Evolutionary conservation across 2,888 invertebrate species (phyloP).

Genomic region (Arenicola marina): DNA sequence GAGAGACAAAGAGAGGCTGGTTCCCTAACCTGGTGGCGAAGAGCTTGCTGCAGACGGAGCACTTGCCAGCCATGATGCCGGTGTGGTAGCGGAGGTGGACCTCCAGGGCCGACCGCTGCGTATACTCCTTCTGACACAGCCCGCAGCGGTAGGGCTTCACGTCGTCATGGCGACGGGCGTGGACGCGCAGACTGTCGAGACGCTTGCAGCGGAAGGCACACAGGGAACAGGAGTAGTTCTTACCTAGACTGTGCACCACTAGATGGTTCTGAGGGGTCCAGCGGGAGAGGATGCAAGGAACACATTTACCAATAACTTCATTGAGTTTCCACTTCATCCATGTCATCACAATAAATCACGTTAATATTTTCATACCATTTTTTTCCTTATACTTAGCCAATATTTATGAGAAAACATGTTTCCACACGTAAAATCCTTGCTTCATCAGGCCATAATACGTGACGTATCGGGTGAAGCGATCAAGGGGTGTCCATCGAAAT

Average conservation of each 20-base stretch:
- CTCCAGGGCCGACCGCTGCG: slow-evolving; percentile 32
- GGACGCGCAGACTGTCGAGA: slow-evolving; percentile 28
- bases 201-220: slow-evolving; percentile 30
- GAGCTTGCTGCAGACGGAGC: not conserved
- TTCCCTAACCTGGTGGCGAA: not conserved
- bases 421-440: too few relatives aligned
- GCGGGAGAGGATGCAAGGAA: not conserved
- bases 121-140: slow-evolving; percentile 31
- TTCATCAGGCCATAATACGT: too few relatives aligned
- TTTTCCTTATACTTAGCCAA: too few relatives aligned
- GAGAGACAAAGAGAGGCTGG: not conserved
- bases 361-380: too few relatives aligned
- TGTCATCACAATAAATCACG: too few relatives aligned
- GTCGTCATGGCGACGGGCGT: slow-evolving; percentile 28
- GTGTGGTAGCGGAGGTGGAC: slow-evolving; percentile 23
- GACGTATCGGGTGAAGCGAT: too few relatives aligned
- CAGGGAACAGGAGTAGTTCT: slow-evolving; percentile 21
- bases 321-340: too few relatives aligned
- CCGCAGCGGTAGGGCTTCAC: slow-evolving; percentile 32
- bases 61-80: not conserved
- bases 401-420: too few relatives aligned
- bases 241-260: slow-evolving; percentile 21
- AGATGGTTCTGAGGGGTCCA: slow-evolving; percentile 21
- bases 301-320: not conserved
- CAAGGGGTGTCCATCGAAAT: too few relatives aligned